Evolutionary conservation across 2,888 invertebrate species (phyloP), one percentile per base, ranked within the genome.

Genomic region (Laothoe populi): DNA sequence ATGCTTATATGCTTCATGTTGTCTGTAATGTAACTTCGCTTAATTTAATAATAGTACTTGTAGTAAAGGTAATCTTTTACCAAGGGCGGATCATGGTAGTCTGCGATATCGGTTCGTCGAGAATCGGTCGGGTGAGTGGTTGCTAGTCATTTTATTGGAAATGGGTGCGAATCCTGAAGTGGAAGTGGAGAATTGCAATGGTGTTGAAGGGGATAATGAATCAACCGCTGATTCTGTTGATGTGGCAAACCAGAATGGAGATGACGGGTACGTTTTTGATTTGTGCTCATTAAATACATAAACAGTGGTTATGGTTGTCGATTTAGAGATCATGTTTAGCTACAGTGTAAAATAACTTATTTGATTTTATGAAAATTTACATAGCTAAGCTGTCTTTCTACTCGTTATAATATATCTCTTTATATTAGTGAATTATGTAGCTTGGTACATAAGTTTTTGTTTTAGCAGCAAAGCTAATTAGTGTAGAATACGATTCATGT

Each of bases 31-130:
- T 86, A 84, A 86, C 86, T 86, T 87, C 83, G 84, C 83, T 90
- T 92, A 92, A 92, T 92, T 91, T 92, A 92, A 92, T 92, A 92
- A 92, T 84, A 85, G 82, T 83, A 82, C 82, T 83, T 84, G 86
- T 88, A 86, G 86, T 88, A 86, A 86, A 81, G 82, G 86, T 90
- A 90, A 91, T 91, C 90, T 89, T 83, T 85, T 83, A 83, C 87
- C 92, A 92, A 92, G 92, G 92, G 88, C 90, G 82, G 77, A 80
- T 74, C 78, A 79, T 84, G 84, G 72, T 87, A 92, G 90, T 92
- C 79, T 81, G 77, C 81, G 80, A 75, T 81, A 80, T 80, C 77
- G 78, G 76, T 74, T 80, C 77, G 82, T 70, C 71, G 80, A 70
- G 80, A 79, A 74, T 78, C 80, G 87, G 82, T 79, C 81, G 84